Conservation (phyloP, 2,888 invertebrate species). For the Coronaproctus castanopsis region DNA sequence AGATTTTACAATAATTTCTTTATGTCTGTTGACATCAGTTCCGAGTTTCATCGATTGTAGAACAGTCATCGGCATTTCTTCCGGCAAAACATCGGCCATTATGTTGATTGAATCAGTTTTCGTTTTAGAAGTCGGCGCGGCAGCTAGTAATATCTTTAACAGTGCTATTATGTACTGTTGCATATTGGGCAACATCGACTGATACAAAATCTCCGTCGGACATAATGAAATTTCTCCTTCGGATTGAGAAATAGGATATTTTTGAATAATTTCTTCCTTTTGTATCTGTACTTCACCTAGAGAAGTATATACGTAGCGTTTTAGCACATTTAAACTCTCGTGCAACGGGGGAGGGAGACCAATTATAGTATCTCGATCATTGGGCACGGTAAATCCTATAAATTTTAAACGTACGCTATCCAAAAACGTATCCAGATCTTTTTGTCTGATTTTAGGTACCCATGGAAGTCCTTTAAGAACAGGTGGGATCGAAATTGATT, state of each 20-base stretch:
- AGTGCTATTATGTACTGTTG: constrained; percentile 96
- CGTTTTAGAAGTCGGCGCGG: constrained; percentile 96
- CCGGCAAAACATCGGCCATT: constrained; percentile 89
- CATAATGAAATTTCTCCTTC: constrained; percentile 61
- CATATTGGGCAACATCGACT: constrained; percentile 83
- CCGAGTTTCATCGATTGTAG: constrained; percentile 86
- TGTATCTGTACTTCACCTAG: constrained; percentile 79
- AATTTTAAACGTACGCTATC: constrained; percentile 84
- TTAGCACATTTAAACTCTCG: constrained; percentile 79
- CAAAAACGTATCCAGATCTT: constrained; percentile 80
- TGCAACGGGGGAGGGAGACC: constrained; percentile 93
- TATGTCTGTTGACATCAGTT: constrained; percentile 93
- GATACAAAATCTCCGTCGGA: constrained; percentile 73
- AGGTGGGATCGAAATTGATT: constrained; percentile 3
- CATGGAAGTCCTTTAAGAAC: constrained; percentile 52
- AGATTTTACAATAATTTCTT: constrained; percentile 95
- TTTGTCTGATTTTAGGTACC: constrained; percentile 86
- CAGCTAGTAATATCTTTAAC: constrained; percentile 86
- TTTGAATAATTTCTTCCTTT: constrained; percentile 72
- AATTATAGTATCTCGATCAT: constrained; percentile 69
- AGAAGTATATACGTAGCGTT: constrained; percentile 83
- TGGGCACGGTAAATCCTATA: constrained; percentile 72
- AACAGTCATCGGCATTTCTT: constrained; percentile 94
- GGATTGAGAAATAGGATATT: constrained; percentile 70
- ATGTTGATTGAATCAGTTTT: constrained; percentile 97